Evolutionary conservation across 1,140 invertebrate species (phyloP), one percentile per base, ranked within the genome.

Genomic region (Amphibalanus amphitrite): DNA sequence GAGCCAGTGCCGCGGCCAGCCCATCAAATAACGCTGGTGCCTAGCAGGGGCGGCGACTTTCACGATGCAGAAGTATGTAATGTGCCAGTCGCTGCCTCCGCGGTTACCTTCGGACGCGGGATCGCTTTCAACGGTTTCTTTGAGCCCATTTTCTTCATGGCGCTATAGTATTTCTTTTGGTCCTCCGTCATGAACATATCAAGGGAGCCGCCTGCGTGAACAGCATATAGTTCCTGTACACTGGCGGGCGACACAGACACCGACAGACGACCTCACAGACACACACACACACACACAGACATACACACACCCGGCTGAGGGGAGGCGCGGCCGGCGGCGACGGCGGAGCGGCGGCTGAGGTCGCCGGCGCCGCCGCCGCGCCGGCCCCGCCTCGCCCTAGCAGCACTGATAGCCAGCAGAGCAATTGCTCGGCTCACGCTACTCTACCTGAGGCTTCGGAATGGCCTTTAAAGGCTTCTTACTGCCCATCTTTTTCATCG

Each of bases 101-200:
- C 10, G 79, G 79, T 85, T 85, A 95, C 92, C 86, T 89, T 92
- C 76, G 96, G 95, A 81, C 93, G 88, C 75, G 95, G 95, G 81
- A 95, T 97, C 73, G 95, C 94, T 86, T 98, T 98, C 78, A 96
- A 85, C 65, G 95, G 96, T 82, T 97, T 95, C 81, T 97, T 98
- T 59, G 91, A 94, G 75, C 93, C 92, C 93, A 98, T 97, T 83
- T 97, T 97, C 82, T 98, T 98, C 96, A 98, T 98, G 71, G 95
- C 95, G 82, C 96, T 97, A 84, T 98, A 98, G 82, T 98, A 98
- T 84, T 98, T 98, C 86, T 98, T 98, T 83, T 98, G 96, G 84
- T 98, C 95, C 82, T 98, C 95, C 75, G 95, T 98, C 95, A 98
- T 98, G 85, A 98, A 98, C 93, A 98, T 95, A 82, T 98, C 95